phyloP scores from a whole-genome alignment of 64 coral and sea anemone species.

The Pocillopora verrucosa region DNA sequence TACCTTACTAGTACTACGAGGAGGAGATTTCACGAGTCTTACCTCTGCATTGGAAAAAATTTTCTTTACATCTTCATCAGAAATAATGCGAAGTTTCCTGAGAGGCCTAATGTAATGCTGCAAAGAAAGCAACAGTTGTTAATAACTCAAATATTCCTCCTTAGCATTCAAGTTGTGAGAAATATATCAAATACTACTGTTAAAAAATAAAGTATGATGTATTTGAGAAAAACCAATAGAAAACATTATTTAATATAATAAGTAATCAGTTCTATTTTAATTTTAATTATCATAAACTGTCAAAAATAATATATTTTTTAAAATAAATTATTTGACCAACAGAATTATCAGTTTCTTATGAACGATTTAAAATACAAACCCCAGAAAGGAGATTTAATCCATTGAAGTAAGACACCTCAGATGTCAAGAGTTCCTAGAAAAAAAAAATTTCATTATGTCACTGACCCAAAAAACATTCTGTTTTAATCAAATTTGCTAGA shows the following conservation, averaged over 20 bases:
- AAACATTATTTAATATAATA: background rate
- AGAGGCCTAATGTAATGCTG: conserved; percentile 56
- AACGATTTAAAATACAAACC: background rate
- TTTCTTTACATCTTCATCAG: conserved; percentile 40
- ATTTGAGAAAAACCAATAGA: background rate
- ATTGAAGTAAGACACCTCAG: conserved; percentile 61
- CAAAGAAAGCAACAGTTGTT: background rate
- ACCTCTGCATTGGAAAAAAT: conserved; percentile 65
- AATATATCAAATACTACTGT: background rate
- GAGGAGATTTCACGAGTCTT: background rate
- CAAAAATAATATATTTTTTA: no score
- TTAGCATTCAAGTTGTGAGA: no score
- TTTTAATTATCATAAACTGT: no score
- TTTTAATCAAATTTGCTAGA: no score
- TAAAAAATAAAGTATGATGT: background rate
- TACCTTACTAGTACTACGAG: background rate
- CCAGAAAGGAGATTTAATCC: conserved; percentile 51
- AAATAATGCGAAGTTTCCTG: conserved; percentile 40
- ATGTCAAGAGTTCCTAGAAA: conserved; percentile 49
- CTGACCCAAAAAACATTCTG: no score
- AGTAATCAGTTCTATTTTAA: no score
- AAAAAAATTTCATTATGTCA: background rate
- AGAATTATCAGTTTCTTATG: no score
- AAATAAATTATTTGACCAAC: background rate
- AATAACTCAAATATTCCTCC: no score